These are phyloP conservation scores for Trisateles emortualis DNA, from an alignment of 2,888 invertebrate genomes.

Conservation along the genomic window DNA sequence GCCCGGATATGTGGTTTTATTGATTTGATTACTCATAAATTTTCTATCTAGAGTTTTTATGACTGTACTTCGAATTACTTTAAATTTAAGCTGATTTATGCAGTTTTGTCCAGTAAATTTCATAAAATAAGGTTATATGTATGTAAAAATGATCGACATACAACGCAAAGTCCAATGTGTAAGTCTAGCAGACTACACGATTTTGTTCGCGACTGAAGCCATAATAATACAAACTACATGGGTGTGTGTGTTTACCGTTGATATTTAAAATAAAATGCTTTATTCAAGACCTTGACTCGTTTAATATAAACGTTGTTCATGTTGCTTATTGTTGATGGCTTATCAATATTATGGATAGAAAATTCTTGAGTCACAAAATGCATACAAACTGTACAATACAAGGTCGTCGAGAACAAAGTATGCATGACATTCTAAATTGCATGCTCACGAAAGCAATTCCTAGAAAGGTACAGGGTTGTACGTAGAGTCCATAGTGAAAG, in stretches of 20 bases:
- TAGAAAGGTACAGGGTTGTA: conserved; percentile 43
- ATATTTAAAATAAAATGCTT: conserved; percentile 3
- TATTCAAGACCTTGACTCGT: conserved; percentile 16
- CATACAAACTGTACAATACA: conserved; percentile 20
- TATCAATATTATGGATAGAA: conserved; percentile 22
- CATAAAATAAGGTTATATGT: neutral
- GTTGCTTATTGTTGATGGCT: conserved; percentile 2
- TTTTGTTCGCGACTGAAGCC: conserved; percentile 5
- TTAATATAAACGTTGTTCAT: conserved; percentile 3
- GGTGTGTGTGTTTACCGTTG: conserved; percentile 2
- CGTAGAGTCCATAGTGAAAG: conserved; percentile 31
- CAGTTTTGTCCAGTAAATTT: neutral
- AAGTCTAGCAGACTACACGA: conserved; percentile 4
- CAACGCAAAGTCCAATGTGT: neutral
- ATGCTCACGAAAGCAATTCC: conserved; percentile 44
- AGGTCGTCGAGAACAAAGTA: conserved; percentile 27
- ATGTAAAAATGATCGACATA: neutral
- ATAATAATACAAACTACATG: neutral
- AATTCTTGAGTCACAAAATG: conserved; percentile 22
- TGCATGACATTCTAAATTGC: conserved; percentile 31
- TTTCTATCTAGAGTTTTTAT: neutral
- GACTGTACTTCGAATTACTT: neutral
- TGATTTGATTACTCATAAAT: conserved; percentile 15
- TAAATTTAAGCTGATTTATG: neutral
- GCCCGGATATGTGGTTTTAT: conserved; percentile 22